Evolutionary conservation across 2,113 vertebrate genomes (phyloP), one percentile per base, ranked within the genome.

Genomic region (Mormyrus iriodes): DNA sequence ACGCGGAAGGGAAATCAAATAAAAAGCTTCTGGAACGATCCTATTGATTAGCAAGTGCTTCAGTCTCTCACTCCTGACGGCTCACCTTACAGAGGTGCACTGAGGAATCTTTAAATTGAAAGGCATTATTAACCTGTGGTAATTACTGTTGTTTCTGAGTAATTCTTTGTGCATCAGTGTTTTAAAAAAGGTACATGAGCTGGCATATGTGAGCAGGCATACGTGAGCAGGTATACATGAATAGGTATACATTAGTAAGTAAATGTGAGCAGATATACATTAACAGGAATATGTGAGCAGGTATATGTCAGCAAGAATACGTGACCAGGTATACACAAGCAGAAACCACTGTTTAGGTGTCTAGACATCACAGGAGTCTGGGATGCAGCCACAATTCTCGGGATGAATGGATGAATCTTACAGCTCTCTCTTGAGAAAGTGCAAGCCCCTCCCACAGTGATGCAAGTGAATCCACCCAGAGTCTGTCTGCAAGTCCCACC

Each of bases 41-140:
- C 35, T 21, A 44, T 49, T 49, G 86, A 87, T 61, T 58, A 31
- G 35, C 31, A 42, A 39, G 35, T 31, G 19, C 31, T 51, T 39
- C 86, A 61, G 2, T 86, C n/a, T 86, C 24, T 31, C 49, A 86
- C 48, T 53, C 24, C 49, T 52, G 24, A 31, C n/a, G 31, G 53
- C 15, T 49, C 51, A 58, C 31, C 49, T 52, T 13, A 53, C 10
- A 86, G 49, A 27, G 49, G 48, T 27, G 27, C 85, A 51, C 27
- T 24, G 7, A 42, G 24, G 86, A 46, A 10, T 19, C 49, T 89
- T 21, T 83, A 52, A 89, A 35, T 13, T 12, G 24, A 89, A 84
- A 82, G n/a, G 17, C 48, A 17, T 84, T 82, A 89, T 89, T 84
- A 83, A 89, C 51, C 76, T 55, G 27, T n/a, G 52, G 21, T 76